A percentile compares a stretch with the other conserved stretches of the same genome.
Evolutionary conservation across 2,888 invertebrate genomes (phyloP).

Genomic region (Osedax fenrisi): DNA sequence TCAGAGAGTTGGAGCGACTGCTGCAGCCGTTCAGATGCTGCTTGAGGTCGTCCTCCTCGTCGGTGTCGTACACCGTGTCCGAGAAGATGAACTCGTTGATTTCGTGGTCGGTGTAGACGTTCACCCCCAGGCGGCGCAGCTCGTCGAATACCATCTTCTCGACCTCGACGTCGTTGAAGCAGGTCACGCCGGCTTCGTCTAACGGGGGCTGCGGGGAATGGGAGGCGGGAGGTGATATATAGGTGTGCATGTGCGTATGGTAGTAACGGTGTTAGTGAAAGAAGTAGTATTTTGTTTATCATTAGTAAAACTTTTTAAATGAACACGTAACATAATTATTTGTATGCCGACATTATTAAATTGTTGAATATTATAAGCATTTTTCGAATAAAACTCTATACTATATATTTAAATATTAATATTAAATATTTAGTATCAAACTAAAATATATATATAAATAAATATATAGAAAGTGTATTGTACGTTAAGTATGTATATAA

Average conservation of each 20-base stretch:
- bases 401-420: too few species aligned
- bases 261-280: too few species aligned
- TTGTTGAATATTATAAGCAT: too few species aligned
- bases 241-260: slow-evolving; percentile 56
- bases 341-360: too few species aligned
- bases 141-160: slow-evolving; percentile 39
- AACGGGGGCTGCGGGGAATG: not conserved
- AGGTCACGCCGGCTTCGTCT: slow-evolving; percentile 30
- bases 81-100: slow-evolving; percentile 40
- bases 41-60: slow-evolving; percentile 38
- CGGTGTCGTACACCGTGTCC: slow-evolving; percentile 30
- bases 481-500: too few species aligned
- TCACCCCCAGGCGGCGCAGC: slow-evolving; percentile 41
- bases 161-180: slow-evolving; percentile 45
- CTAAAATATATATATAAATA: too few species aligned
- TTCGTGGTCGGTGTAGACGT: slow-evolving; percentile 40
- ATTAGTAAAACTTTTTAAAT: too few species aligned
- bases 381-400: too few species aligned
- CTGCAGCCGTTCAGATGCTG: not conserved
- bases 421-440: too few species aligned
- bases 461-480: too few species aligned
- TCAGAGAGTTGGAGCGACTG: not conserved
- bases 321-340: too few species aligned
- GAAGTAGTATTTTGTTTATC: too few species aligned
- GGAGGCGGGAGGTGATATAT: slow-evolving; percentile 54